Conservation (phyloP, 92 coral and sea anemone genomes). For the Palythoa grandis region DNA sequence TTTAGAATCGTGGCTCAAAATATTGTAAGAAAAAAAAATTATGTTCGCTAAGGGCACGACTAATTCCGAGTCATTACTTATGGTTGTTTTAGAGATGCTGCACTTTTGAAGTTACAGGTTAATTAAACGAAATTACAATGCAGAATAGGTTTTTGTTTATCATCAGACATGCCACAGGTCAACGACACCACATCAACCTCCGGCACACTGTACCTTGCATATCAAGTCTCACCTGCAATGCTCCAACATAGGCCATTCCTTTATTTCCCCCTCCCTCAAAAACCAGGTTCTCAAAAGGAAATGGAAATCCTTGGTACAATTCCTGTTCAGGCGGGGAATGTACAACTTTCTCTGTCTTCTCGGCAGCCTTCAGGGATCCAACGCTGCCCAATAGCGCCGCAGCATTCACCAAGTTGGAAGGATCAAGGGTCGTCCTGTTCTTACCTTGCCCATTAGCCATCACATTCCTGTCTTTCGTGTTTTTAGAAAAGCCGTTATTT, state of each 20-base stretch:
- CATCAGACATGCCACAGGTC: conserved; percentile 13
- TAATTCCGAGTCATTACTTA: too few relatives aligned
- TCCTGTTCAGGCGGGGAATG: conserved; percentile 68
- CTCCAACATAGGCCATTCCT: conserved; percentile 99
- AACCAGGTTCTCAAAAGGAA: conserved; percentile 90
- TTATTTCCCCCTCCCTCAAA: conserved; percentile 99
- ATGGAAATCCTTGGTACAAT: conserved; percentile 56
- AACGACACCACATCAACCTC: not conserved
- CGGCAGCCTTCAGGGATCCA: conserved; percentile 80
- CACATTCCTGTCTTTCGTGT: conserved; percentile 11
- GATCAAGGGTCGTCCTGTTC: conserved; percentile 59
- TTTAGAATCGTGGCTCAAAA: too few relatives aligned
- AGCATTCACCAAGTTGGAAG: conserved; percentile 62
- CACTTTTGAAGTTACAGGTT: not conserved
- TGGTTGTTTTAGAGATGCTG: not conserved
- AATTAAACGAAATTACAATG: not conserved
- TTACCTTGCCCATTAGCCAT: conserved; percentile 29
- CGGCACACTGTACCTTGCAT: not conserved
- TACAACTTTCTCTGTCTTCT: conserved; percentile 66
- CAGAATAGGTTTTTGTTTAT: not conserved
- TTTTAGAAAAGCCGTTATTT: not conserved
- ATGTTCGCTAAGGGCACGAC: too few relatives aligned
- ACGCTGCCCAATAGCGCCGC: conserved; percentile 86
- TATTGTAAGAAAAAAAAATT: too few relatives aligned
- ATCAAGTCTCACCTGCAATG: conserved; percentile 74